These are phyloP conservation scores for Cosmia pyralina DNA, from an alignment of 2,888 invertebrate genomes.

Conservation along the genomic window DNA sequence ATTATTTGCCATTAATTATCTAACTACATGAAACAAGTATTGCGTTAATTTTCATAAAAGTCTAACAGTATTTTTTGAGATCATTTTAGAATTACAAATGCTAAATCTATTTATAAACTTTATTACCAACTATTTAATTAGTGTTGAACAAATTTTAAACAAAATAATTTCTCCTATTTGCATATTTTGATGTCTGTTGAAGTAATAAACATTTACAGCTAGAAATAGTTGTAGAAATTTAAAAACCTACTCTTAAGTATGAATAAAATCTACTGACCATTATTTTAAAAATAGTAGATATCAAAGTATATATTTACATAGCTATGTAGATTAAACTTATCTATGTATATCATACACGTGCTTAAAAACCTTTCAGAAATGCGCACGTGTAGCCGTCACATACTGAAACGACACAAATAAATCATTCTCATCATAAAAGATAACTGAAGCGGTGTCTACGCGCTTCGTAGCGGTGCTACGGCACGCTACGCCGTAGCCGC, in stretches of 20 bases:
- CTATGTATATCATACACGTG: conserved; percentile 8
- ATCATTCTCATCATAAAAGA: conserved; percentile 62
- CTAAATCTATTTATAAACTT: not conserved
- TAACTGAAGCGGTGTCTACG: conserved; percentile 60
- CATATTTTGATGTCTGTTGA: not conserved
- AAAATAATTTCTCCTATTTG: not conserved
- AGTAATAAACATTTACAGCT: not conserved
- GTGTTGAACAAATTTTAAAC: not conserved
- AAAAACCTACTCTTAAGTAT: not conserved
- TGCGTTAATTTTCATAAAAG: too few species aligned
- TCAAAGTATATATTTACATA: not conserved
- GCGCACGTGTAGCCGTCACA: conserved; percentile 47
- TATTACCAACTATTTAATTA: not conserved
- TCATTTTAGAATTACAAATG: not conserved
- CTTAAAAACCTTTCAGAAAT: conserved; percentile 49
- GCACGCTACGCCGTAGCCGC: conserved; percentile 66
- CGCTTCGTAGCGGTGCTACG: conserved; percentile 60
- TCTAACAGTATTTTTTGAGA: not conserved
- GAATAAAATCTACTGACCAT: not conserved
- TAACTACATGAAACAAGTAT: not conserved
- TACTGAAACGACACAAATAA: conserved; percentile 57
- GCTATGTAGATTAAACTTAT: not conserved
- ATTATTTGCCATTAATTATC: not conserved
- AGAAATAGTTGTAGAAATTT: not conserved
- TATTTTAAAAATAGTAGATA: not conserved